These are phyloP conservation scores for Bos indicus DNA, from an alignment of 2,113 vertebrate genomes.

Conservation along the genomic window DNA sequence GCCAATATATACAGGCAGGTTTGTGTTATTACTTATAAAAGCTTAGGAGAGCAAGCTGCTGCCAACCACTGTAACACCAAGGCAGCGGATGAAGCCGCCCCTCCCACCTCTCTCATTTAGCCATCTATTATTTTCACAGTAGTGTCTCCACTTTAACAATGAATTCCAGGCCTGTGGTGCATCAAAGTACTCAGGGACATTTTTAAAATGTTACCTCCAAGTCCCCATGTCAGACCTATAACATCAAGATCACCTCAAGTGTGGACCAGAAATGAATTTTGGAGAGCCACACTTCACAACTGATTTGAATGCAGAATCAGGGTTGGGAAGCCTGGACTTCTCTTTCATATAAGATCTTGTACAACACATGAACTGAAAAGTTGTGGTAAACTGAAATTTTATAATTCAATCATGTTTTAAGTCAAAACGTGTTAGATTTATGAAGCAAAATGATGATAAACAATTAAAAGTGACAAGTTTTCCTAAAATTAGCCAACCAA, in stretches of 20 bases:
- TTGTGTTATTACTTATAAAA: background rate
- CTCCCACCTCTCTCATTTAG: background rate
- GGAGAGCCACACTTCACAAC: background rate
- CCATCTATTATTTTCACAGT: background rate
- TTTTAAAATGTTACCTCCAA: background rate
- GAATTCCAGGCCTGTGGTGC: background rate
- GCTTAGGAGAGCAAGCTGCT: background rate
- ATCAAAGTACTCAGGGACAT: background rate
- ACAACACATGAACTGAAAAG: background rate
- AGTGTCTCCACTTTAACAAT: background rate
- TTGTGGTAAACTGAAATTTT: background rate
- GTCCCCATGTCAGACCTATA: background rate
- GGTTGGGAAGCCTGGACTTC: background rate
- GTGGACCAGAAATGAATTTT: background rate
- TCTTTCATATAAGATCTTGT: background rate
- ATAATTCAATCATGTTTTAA: background rate
- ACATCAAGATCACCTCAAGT: background rate
- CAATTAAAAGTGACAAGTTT: background rate
- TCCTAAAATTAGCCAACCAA: background rate
- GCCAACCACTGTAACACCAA: background rate
- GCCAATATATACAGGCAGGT: background rate
- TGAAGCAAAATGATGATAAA: background rate
- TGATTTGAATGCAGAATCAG: background rate
- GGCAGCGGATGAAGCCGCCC: background rate
- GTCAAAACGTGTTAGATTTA: background rate